Conservation (phyloP, 1,140 invertebrate species). For the Anoplolepis gracilipes region DNA sequence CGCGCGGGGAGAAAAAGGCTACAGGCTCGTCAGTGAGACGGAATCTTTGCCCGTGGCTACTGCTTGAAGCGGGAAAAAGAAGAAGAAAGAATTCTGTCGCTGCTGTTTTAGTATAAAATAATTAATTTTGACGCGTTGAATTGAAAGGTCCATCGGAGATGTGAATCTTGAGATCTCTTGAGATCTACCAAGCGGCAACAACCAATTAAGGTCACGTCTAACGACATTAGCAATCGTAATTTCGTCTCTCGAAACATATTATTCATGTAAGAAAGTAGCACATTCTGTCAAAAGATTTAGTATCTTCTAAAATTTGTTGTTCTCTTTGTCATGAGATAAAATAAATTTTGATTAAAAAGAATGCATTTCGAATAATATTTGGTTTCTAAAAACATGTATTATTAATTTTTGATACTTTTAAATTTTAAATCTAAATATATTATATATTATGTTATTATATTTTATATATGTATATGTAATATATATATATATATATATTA, state of each 20-base stretch:
- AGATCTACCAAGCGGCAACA: neutral
- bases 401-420: neutral
- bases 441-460: neutral
- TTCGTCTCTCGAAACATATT: neutral
- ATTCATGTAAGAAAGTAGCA: slow-evolving; percentile 11
- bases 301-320: neutral
- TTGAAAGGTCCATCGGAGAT: neutral
- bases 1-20: neutral
- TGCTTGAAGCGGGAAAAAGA: slow-evolving; percentile 1
- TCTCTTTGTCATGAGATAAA: neutral
- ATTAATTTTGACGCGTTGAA: slow-evolving; percentile 13
- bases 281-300: neutral
- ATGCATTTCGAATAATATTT: neutral
- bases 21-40: slow-evolving; percentile 16
- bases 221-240: neutral
- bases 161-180: neutral
- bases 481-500: neutral
- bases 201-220: neutral
- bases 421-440: no score
- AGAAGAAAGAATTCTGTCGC: neutral
- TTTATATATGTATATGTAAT: neutral
- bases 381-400: neutral
- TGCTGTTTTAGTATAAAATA: slow-evolving; percentile 9
- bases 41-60: slow-evolving; percentile 45
- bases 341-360: neutral